phyloP scores from a whole-genome alignment of 2,888 invertebrate species.

The Drosophila cracens region DNA sequence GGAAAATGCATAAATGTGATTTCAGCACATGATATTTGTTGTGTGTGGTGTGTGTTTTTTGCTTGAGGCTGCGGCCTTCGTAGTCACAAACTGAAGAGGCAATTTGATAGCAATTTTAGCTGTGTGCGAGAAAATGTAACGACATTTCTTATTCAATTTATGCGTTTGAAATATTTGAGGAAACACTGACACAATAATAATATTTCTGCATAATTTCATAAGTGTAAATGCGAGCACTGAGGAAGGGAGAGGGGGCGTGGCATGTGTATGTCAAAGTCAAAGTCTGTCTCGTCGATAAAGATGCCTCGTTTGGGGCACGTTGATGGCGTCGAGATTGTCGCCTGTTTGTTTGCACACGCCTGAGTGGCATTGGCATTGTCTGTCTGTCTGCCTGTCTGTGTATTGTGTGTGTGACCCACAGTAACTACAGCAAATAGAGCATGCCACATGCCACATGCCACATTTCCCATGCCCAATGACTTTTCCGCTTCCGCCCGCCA shows the following conservation, averaged over 20 bases:
- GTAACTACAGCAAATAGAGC: slow-evolving; percentile 38
- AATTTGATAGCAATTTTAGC: slow-evolving; percentile 69
- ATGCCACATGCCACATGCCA: slow-evolving; percentile 2
- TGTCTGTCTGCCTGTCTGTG: neutral
- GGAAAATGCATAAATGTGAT: slow-evolving; percentile 22
- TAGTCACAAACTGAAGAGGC: slow-evolving; percentile 52
- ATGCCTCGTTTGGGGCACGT: slow-evolving; percentile 46
- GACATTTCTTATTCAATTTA: slow-evolving; percentile 72
- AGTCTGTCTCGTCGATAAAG: slow-evolving; percentile 36
- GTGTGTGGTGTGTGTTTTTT: neutral
- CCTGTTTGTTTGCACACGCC: slow-evolving; percentile 72
- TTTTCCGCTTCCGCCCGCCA: slow-evolving; percentile 56
- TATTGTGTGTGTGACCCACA: slow-evolving; percentile 15
- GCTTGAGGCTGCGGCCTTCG: slow-evolving; percentile 22
- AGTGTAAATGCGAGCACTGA: slow-evolving; percentile 31
- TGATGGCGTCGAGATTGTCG: slow-evolving; percentile 67
- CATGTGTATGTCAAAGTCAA: slow-evolving; percentile 14
- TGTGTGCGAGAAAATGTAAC: slow-evolving; percentile 14
- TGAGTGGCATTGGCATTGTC: slow-evolving; percentile 72
- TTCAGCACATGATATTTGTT: slow-evolving; percentile 7
- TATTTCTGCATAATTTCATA: slow-evolving; percentile 74
- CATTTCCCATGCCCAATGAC: slow-evolving; percentile 25
- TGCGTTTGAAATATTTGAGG: slow-evolving; percentile 49
- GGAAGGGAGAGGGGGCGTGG: neutral
- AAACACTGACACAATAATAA: slow-evolving; percentile 71